Evolutionary conservation across 1,140 invertebrate genomes (phyloP), one percentile per base, ranked within the genome.

Genomic region (Bemisia tabaci): DNA sequence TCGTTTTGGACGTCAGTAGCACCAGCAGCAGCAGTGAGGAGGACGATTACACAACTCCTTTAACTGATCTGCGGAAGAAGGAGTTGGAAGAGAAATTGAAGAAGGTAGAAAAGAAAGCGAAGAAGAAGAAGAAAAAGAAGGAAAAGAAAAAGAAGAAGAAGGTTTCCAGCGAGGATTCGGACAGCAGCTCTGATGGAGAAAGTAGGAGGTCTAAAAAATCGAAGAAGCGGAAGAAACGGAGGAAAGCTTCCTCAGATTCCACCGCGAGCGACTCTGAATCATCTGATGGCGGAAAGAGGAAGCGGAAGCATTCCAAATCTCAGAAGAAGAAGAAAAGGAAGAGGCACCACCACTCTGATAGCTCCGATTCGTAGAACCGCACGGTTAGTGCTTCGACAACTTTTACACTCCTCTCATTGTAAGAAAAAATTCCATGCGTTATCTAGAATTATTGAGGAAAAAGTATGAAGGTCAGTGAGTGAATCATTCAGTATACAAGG

Each of bases 1-100:
- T 96, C 70, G 87, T 97, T 1, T 77, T 97, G 65, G 95, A 98
- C 78, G 92, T 97, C 1, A 95, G 92, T 72, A 95, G 92, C 72
- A 98, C 95, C 21, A 96, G 93, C 71, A 95, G 92, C 69, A 91
- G 94, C 70, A 85, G 83, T 59, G 90, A 91, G 66, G 71, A 75
- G 24, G 84, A 91, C 66, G 87, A 94, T 67, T 90, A 90, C 75
- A 77, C 85, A 0, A 94, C 92, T 2, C 92, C 92, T 12, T 75
- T 94, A 22, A 91, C 89, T 26, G 85, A 85, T 68, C 75, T 94
- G 61, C 77, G 90, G 48, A 87, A 91, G 68, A 83, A 87, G 65
- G 91, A 94, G 75, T 74, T 93, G 2, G 65, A 80, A 21, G 77
- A 77, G 60, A 79, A 81, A 64, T 73, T 79, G 26, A 83, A 82